These are phyloP conservation scores for Umimayanthus chanpuru DNA, from an alignment of 92 coral and sea anemone genomes.

Conservation along the genomic window DNA sequence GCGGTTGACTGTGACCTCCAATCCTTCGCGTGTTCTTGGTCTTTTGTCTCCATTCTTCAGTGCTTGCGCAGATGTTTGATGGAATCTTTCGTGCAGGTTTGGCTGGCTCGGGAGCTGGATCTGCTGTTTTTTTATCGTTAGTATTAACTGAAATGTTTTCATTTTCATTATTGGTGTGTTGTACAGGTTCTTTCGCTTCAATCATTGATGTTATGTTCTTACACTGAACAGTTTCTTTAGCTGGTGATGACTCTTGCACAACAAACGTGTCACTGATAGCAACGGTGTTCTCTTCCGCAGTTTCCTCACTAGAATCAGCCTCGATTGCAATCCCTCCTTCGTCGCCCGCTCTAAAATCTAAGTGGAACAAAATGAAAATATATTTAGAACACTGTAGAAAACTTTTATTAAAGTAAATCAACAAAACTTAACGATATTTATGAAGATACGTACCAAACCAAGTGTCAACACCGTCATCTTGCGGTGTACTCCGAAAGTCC, in stretches of 20 bases:
- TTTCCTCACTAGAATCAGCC: conserved; percentile 58
- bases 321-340: conserved; percentile 71
- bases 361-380: background rate
- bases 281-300: conserved; percentile 23
- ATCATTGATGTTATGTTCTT: background rate
- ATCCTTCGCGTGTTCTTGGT: conserved; percentile 36
- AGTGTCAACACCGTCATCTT: conserved; percentile 64
- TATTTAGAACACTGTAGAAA: background rate
- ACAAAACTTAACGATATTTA: background rate
- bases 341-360: conserved; percentile 78
- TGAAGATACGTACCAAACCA: conserved; percentile 89
- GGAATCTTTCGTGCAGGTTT: conserved; percentile 30
- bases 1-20: conserved; percentile 9
- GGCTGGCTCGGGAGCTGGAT: conserved; percentile 1
- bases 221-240: background rate
- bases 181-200: background rate
- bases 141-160: conserved; percentile 17
- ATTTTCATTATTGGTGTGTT: background rate
- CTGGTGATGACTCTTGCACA: conserved; percentile 11
- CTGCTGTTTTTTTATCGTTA: background rate
- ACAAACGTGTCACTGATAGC: background rate
- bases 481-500: conserved; percentile 57
- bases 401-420: background rate
- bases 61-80: conserved; percentile 35
- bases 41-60: conserved; percentile 27